Conservation (phyloP, 2,888 invertebrate species). For the Ligdia adustata region DNA sequence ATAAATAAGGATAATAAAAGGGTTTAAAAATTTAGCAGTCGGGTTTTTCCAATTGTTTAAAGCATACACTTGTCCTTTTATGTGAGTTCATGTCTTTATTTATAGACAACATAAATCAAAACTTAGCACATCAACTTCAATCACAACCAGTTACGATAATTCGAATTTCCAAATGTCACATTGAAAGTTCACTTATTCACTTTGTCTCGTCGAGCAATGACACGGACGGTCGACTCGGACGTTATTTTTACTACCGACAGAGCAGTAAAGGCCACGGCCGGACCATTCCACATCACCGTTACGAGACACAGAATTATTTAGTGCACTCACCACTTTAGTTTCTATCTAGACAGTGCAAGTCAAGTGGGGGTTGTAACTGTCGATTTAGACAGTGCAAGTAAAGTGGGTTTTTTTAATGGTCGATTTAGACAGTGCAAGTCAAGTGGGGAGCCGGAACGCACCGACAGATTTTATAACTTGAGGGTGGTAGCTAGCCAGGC, state of each 20-base stretch:
- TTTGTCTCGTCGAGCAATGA: constrained; percentile 10
- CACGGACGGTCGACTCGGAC: constrained; percentile 12
- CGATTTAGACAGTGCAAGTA: too few relatives aligned
- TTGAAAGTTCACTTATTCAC: constrained; percentile 22
- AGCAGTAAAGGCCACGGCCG: constrained; percentile 6
- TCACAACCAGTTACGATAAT: constrained; percentile 11
- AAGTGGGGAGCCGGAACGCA: too few relatives aligned
- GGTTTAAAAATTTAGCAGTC: too few relatives aligned
- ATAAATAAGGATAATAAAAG: too few relatives aligned
- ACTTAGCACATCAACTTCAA: constrained; percentile 8
- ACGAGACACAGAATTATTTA: constrained; percentile 13
- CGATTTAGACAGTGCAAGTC: too few relatives aligned
- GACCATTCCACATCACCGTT: constrained; percentile 5
- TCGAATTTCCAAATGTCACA: background rate
- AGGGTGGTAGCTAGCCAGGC: too few relatives aligned
- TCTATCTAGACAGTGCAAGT: background rate
- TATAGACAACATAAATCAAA: too few relatives aligned
- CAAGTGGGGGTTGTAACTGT: background rate
- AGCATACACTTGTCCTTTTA: too few relatives aligned
- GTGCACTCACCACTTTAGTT: constrained; percentile 1
- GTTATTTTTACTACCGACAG: constrained; percentile 17
- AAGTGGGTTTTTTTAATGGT: too few relatives aligned
- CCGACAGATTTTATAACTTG: too few relatives aligned
- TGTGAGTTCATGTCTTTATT: too few relatives aligned
- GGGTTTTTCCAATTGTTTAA: too few relatives aligned